These are phyloP conservation scores for Nephrotoma flavescens DNA, from an alignment of 2,888 invertebrate genomes.

Conservation along the genomic window DNA sequence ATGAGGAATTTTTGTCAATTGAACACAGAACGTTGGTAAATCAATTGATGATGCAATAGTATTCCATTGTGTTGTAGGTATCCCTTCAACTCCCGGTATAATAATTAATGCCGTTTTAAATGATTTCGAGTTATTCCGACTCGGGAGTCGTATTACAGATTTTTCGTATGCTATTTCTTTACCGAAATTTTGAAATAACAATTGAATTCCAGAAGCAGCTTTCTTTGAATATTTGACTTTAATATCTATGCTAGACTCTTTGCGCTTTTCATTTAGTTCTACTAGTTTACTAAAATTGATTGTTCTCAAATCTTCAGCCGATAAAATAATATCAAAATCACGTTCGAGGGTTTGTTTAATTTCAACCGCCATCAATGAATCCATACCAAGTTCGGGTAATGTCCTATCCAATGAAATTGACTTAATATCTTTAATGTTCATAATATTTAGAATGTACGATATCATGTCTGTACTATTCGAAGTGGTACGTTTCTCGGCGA, in stretches of 20 bases:
- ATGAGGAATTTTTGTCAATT: slow-evolving; percentile 21
- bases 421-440: slow-evolving; percentile 53
- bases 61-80: slow-evolving; percentile 34
- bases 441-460: slow-evolving; percentile 53
- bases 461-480: slow-evolving; percentile 49
- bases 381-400: slow-evolving; percentile 36
- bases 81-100: slow-evolving; percentile 55
- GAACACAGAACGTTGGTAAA: slow-evolving; percentile 21
- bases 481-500: slow-evolving; percentile 63
- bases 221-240: no score
- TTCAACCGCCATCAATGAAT: background rate
- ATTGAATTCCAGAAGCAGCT: slow-evolving; percentile 35
- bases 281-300: background rate
- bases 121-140: slow-evolving; percentile 18
- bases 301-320: background rate
- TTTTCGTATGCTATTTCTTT: slow-evolving; percentile 40
- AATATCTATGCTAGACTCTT: slow-evolving; percentile 13
- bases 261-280: slow-evolving; percentile 11
- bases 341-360: background rate
- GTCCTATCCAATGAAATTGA: slow-evolving; percentile 48
- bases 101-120: slow-evolving; percentile 32
- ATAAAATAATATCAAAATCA: no score
- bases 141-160: slow-evolving; percentile 38
- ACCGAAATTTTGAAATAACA: slow-evolving; percentile 45
- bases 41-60: slow-evolving; percentile 20